Evolutionary conservation across 2,113 vertebrate genomes (phyloP), one percentile per base, ranked within the genome.

Genomic region (Onychostruthus taczanowskii): DNA sequence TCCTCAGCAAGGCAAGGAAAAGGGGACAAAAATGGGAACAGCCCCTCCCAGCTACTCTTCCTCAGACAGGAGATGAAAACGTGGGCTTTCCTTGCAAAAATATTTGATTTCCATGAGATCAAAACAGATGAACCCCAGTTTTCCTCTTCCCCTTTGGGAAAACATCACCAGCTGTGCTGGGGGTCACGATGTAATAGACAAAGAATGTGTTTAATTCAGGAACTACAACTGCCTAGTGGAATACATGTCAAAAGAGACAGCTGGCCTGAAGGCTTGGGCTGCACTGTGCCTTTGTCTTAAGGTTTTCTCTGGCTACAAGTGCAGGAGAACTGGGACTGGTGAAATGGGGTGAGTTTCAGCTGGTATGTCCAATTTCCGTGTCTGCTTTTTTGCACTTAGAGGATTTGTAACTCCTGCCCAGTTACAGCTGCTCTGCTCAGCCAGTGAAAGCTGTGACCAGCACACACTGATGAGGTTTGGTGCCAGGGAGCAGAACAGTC

Each of bases 241-340:
- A 96, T 96, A 90, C 7, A 81, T 28, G 93, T 96, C 96, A 97
- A 96, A 94, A 95, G 80, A 95, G 96, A 93, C 92, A 95, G 84
- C 88, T 95, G 90, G 93, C 94, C 96, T 58, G 44, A 33, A 93
- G 95, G 89, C 91, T 33, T 49, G 66, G 72, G 84, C 78, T 87
- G 87, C 82, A 76, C 73, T 37, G 10, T 39, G 72, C 11, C 80
- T 95, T 86, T 96, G 80, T 93, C 96, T 95, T 96, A 87, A 86
- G 90, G 91, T 87, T 94, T 87, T 84, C 58, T 79, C 84, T 72
- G 37, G 31, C 62, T 89, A 14, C 16, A 68, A 91, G 64, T 31
- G 35, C 52, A 46, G 73, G 28, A 61, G 79, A 46, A 70, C 16
- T 27, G 39, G 83, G 49, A 43, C 44, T 64, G 68, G 39, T 59